Conservation (phyloP, 2,888 invertebrate genomes). For the Pediacus dermestoides region DNA sequence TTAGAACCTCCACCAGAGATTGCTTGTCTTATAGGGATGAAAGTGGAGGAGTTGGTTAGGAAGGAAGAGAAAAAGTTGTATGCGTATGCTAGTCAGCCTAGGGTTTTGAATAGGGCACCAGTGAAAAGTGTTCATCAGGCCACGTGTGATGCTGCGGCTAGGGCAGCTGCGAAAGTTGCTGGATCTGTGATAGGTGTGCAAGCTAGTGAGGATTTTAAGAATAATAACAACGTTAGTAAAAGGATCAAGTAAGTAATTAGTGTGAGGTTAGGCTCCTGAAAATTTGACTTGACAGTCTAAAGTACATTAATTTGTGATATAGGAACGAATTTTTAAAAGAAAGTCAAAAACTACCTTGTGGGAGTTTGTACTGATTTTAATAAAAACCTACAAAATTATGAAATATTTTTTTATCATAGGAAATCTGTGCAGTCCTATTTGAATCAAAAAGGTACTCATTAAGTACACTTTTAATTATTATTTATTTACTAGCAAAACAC, state of each 20-base stretch:
- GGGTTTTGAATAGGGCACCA: slow-evolving; percentile 49
- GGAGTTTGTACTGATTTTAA: too few relatives aligned
- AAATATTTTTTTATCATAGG: too few relatives aligned
- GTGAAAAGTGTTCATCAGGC: slow-evolving; percentile 41
- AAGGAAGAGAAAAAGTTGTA: slow-evolving; percentile 48
- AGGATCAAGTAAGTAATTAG: slow-evolving; percentile 1
- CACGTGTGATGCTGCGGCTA: slow-evolving; percentile 45
- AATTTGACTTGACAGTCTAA: too few relatives aligned
- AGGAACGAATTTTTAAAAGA: too few relatives aligned
- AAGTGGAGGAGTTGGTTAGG: slow-evolving; percentile 30
- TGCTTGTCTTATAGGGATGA: slow-evolving; percentile 61
- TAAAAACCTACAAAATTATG: too few relatives aligned
- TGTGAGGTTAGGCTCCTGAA: too few relatives aligned
- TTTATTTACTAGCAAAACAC: too few relatives aligned
- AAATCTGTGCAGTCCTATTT: too few relatives aligned
- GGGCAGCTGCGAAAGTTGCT: slow-evolving; percentile 41
- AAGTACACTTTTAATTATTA: too few relatives aligned
- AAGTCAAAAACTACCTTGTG: too few relatives aligned
- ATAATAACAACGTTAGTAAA: neutral
- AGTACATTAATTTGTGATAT: too few relatives aligned
- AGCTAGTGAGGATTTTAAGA: slow-evolving; percentile 9
- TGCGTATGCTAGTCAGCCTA: slow-evolving; percentile 64
- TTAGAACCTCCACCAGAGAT: slow-evolving; percentile 73
- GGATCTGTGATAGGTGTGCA: slow-evolving; percentile 34
- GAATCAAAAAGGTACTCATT: too few relatives aligned